phyloP scores from a whole-genome alignment of 2,113 vertebrate genomes.

The Sander lucioperca region DNA sequence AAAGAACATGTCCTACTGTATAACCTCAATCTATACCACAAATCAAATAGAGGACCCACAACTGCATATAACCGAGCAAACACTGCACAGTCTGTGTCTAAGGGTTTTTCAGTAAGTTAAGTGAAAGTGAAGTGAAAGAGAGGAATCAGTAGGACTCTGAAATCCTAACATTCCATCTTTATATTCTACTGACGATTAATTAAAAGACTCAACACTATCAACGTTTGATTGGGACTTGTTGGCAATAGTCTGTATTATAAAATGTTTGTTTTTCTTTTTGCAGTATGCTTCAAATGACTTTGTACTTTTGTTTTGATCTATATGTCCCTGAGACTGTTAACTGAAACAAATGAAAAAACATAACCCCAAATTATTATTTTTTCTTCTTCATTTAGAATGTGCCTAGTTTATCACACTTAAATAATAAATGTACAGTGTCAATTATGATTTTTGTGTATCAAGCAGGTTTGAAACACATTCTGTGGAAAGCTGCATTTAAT shows the following conservation, averaged over 20 bases:
- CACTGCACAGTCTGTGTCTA: background rate
- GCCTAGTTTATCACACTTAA: conserved; percentile 43
- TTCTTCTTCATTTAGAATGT: conserved; percentile 45
- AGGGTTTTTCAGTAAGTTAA: background rate
- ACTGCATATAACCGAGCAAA: background rate
- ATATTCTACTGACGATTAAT: conserved; percentile 12
- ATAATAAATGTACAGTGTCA: conserved; percentile 55
- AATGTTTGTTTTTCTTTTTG: conserved; percentile 40
- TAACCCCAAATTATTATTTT: background rate
- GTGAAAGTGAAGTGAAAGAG: background rate
- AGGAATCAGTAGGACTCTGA: conserved; percentile 8
- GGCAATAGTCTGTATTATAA: conserved; percentile 37
- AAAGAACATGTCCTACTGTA: background rate
- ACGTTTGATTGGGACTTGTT: conserved; percentile 32
- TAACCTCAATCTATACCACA: background rate
- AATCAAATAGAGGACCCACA: background rate
- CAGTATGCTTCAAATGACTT: conserved; percentile 38
- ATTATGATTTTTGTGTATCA: conserved; percentile 44
- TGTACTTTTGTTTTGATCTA: conserved; percentile 34
- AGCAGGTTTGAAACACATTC: conserved; percentile 33
- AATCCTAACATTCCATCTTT: conserved; percentile 40
- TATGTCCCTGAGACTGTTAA: conserved; percentile 46
- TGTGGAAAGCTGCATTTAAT: conserved; percentile 37
- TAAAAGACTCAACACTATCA: background rate
- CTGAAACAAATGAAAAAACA: conserved; percentile 28